Percentiles rank a stretch among this genome's conserved stretches.
phyloP scores from a whole-genome alignment of 2,888 invertebrate species.

The Andrena marginata region DNA sequence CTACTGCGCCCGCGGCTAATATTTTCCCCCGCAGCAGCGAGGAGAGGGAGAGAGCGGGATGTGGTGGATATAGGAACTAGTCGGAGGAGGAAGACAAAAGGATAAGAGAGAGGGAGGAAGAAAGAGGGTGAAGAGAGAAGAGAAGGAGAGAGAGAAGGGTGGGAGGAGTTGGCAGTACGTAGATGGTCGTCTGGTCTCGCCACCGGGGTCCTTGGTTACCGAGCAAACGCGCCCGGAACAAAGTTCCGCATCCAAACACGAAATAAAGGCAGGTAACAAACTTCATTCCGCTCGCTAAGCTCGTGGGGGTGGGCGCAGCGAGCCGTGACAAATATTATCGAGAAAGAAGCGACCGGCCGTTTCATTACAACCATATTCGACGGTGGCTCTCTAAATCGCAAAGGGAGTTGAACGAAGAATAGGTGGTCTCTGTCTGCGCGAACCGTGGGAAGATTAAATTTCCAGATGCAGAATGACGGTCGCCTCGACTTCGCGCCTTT shows the following conservation, averaged over 20 bases:
- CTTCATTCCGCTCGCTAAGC: constrained; percentile 58
- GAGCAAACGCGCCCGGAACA: constrained; percentile 66
- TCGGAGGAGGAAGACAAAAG: constrained; percentile 17
- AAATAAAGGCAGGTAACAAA: constrained; percentile 69
- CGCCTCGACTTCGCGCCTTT: no score
- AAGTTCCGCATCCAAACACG: constrained; percentile 70
- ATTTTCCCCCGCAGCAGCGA: constrained; percentile 57
- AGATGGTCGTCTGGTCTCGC: constrained; percentile 43
- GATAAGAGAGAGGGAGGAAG: background rate
- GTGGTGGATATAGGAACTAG: constrained; percentile 23
- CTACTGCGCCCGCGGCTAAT: constrained; percentile 66
- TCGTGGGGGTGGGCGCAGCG: background rate
- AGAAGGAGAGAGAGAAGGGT: constrained; percentile 8
- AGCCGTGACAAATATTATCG: constrained; percentile 18
- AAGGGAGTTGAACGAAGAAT: background rate
- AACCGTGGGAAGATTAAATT: no score
- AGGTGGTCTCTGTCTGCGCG: background rate
- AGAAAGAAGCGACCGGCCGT: background rate
- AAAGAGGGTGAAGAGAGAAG: background rate
- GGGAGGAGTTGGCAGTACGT: constrained; percentile 27
- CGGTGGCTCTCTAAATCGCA: background rate
- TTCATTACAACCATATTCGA: background rate
- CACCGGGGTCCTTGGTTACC: constrained; percentile 58
- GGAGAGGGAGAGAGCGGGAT: background rate
- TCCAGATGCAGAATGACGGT: no score